Conservation (phyloP, 1,140 invertebrate species). For the Ylistrum balloti region DNA sequence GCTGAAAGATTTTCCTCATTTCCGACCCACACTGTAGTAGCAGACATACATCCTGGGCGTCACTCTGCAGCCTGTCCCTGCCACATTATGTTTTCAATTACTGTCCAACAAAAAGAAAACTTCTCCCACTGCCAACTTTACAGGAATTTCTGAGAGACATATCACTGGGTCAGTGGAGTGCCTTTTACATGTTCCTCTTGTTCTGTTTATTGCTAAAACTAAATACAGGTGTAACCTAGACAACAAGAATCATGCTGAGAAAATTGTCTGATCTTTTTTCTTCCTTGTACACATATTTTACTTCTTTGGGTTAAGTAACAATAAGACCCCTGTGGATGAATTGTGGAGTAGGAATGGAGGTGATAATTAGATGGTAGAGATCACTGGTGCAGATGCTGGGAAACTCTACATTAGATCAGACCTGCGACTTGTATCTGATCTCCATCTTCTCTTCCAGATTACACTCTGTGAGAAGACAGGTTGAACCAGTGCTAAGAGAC, state of each 20-base stretch:
- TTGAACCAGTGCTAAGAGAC: conserved; percentile 1
- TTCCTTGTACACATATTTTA: not conserved
- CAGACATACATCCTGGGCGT: not conserved
- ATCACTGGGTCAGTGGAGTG: not conserved
- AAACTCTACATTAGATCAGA: not conserved
- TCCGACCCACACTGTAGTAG: not conserved
- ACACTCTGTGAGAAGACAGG: not conserved
- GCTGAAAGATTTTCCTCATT: not conserved
- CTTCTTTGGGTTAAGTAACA: not conserved
- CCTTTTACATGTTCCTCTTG: not conserved
- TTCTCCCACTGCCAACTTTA: not conserved
- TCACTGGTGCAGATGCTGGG: not conserved
- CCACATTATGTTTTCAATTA: not conserved
- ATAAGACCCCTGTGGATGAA: not conserved
- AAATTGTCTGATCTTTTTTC: not conserved
- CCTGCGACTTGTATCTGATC: not conserved
- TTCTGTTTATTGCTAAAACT: not conserved
- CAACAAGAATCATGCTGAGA: not conserved
- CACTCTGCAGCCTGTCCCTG: not conserved
- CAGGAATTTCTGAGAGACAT: not conserved
- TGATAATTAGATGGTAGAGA: not conserved
- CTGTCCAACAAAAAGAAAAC: not conserved
- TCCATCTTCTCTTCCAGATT: not conserved
- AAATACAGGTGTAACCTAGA: not conserved
- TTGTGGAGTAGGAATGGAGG: not conserved